Evolutionary conservation across 2,113 vertebrate genomes (phyloP).

Genomic region (Leptocoma aspasia): DNA sequence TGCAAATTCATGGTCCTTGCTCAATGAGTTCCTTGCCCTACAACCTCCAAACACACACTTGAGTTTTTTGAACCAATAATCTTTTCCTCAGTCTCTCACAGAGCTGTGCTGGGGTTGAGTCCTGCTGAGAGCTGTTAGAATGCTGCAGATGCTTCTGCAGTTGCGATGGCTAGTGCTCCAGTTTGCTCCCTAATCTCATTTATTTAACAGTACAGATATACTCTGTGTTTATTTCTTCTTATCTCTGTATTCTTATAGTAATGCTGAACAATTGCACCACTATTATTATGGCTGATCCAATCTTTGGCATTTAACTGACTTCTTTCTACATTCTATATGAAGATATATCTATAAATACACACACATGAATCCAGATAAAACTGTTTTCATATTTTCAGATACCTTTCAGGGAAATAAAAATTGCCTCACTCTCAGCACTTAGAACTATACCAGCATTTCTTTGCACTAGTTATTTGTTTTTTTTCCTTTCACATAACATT

Average conservation of each 20-base stretch:
- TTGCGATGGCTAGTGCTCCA: accelerated
- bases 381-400: background rate
- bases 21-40: background rate
- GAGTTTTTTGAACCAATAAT: background rate
- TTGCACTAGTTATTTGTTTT: background rate
- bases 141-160: background rate
- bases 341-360: background rate
- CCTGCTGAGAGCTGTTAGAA: background rate
- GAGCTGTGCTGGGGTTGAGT: background rate
- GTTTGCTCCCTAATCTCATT: background rate
- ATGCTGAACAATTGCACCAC: background rate
- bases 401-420: background rate
- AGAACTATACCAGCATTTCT: conserved; percentile 8
- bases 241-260: background rate
- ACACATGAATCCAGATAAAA: background rate
- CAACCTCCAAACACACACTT: background rate
- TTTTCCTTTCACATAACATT: background rate
- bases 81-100: background rate
- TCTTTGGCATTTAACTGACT: background rate
- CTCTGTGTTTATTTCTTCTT: background rate
- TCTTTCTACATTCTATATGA: background rate
- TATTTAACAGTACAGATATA: background rate
- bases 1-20: background rate
- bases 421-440: background rate
- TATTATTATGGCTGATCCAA: background rate